Conservation (phyloP, 2,113 vertebrate genomes). For the Hiodon tergisus region DNA sequence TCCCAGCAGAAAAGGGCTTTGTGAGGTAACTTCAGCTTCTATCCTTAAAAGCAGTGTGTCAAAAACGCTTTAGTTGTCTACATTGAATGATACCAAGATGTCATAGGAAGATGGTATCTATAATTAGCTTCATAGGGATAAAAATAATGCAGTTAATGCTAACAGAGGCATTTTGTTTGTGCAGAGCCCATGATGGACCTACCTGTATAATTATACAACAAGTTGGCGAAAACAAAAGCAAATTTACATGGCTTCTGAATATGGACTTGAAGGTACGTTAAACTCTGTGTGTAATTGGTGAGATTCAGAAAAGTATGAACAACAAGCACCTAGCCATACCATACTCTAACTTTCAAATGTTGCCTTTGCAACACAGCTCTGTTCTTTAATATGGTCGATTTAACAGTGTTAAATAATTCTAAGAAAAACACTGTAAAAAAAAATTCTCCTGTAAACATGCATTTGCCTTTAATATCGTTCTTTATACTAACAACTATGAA, state of each 20-base stretch:
- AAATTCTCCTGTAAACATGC: background rate
- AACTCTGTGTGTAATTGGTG: background rate
- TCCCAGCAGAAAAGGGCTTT: slow-evolving; percentile 58
- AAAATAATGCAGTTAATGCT: background rate
- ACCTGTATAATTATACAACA: slow-evolving; percentile 68
- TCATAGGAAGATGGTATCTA: background rate
- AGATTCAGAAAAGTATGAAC: background rate
- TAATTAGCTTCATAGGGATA: background rate
- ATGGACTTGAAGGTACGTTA: slow-evolving; percentile 68
- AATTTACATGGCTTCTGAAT: slow-evolving; percentile 72
- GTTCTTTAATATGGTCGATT: background rate
- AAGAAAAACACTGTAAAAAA: background rate
- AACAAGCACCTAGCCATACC: background rate
- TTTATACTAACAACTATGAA: too few relatives aligned
- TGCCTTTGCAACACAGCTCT: too few relatives aligned
- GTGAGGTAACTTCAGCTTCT: slow-evolving; percentile 55
- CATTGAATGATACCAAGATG: background rate
- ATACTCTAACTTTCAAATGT: too few relatives aligned
- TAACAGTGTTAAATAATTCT: background rate
- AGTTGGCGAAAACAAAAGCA: slow-evolving; percentile 37
- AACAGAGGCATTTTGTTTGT: slow-evolving; percentile 6
- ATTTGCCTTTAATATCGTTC: background rate
- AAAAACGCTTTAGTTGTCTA: background rate
- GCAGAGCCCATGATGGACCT: slow-evolving; percentile 68
- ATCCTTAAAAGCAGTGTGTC: background rate